These are phyloP conservation scores for Penaeus indicus DNA, from an alignment of 1,140 invertebrate genomes.

Conservation along the genomic window DNA sequence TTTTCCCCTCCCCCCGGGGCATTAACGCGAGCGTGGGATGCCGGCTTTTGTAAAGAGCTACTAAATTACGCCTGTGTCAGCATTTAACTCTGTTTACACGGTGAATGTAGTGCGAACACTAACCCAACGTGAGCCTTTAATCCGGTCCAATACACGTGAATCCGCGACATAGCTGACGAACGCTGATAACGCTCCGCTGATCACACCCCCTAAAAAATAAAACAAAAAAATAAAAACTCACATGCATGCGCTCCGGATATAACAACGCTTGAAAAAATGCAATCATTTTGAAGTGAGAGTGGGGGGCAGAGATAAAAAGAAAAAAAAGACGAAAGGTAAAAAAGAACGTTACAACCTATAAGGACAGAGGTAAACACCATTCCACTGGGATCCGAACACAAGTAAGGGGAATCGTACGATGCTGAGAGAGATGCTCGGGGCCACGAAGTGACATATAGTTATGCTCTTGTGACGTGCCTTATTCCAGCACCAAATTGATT, in stretches of 20 bases:
- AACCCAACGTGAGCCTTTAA: constrained; percentile 43
- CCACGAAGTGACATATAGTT: constrained; percentile 56
- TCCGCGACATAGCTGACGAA: constrained; percentile 10
- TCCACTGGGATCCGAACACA: constrained; percentile 37
- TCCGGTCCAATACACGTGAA: constrained; percentile 5
- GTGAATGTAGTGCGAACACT: constrained; percentile 21
- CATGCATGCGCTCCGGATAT: neutral
- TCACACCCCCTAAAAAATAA: neutral
- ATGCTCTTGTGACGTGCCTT: constrained; percentile 51
- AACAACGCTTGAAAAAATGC: constrained; percentile 4
- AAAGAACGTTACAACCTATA: constrained; percentile 43
- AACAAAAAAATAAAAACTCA: neutral
- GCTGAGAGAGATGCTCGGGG: constrained; percentile 16
- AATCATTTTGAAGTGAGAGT: neutral
- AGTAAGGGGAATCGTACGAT: constrained; percentile 35
- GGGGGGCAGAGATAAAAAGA: constrained; percentile 8
- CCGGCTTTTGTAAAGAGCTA: constrained; percentile 26
- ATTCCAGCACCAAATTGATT: constrained; percentile 58
- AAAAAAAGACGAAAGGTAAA: constrained; percentile 5
- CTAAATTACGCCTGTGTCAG: constrained; percentile 31
- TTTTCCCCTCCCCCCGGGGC: neutral
- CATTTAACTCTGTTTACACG: constrained; percentile 25
- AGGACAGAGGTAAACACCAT: constrained; percentile 45
- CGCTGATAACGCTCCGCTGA: neutral
- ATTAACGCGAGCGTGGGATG: constrained; percentile 9